Base-by-base conservation (phyloP, 2,888 invertebrate genomes). In the Hermaeophaga mercurialis region DNA sequence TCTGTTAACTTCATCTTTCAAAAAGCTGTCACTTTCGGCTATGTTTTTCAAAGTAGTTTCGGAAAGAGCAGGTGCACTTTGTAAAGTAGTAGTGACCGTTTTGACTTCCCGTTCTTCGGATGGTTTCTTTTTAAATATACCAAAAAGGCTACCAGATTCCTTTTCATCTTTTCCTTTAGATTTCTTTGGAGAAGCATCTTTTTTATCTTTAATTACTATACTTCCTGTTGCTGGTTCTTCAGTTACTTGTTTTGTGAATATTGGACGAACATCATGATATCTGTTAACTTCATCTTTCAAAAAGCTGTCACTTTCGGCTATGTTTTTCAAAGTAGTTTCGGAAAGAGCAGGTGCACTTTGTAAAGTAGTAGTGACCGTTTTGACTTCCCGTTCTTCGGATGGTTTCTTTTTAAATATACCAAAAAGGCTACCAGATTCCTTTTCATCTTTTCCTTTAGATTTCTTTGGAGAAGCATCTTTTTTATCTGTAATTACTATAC, bases 1-100 rank as follows among this genome's bases (percentile, higher is more conserved):
- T 31, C 39, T 59, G 8, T 58, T 59, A 45, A 72, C 47, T 64
- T 72, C 71, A 15, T 64, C 57, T 44, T 58, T 54, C 6, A 71
- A 28, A 48, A 71, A 72, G 0, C 6, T 24, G 19, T 59, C 38
- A 53, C 24, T 53, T 18, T 48, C 46, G n/a, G 19, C 19, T 31
- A 39, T 39, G 15, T 39, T 18, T 36, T 44, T 26, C 4, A 12
- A 18, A 9, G 24, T 28, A 15, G 15, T 36, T 43, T 28, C 34
- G 7, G 36, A 54, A n/a, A 41, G 8, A 44, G 15, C 31, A 43
- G 24, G 19, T 44, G 36, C 47, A 5, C 17, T 15, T 24, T 36
- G 24, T 34, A 12, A 4, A 1, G 11, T n/a, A 39, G 9, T 15
- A 28, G 15, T 48, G 9, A 7, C 26, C n/a, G 17, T 1, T 47